phyloP scores from a whole-genome alignment of 2,113 vertebrate genomes.

The Charadrius vociferus region DNA sequence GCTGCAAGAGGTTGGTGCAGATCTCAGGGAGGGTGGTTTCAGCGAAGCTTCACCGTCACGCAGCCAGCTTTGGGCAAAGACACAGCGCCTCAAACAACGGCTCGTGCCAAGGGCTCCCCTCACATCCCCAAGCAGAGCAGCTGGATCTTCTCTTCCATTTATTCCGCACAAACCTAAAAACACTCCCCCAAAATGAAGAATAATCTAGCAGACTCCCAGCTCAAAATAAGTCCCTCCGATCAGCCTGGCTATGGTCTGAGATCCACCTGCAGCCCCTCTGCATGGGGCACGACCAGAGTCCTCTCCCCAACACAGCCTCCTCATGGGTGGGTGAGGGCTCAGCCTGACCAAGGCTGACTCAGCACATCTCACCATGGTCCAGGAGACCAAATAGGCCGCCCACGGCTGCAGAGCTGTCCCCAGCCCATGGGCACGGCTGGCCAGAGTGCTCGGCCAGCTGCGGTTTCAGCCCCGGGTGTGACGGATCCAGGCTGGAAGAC shows the following conservation, averaged over 20 bases:
- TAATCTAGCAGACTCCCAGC: background rate
- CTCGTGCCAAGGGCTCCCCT: background rate
- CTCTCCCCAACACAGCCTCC: background rate
- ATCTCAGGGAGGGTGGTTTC: background rate
- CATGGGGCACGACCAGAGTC: accelerated
- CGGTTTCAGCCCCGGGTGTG: accelerated
- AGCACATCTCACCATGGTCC: background rate
- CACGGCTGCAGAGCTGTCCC: background rate
- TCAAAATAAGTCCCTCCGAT: background rate
- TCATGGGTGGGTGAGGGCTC: background rate
- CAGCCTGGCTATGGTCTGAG: background rate
- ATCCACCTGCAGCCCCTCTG: background rate
- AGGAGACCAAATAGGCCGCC: background rate
- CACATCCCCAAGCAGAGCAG: background rate
- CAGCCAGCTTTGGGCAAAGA: background rate
- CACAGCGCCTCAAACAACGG: accelerated
- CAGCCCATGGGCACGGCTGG: background rate
- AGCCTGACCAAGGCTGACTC: background rate
- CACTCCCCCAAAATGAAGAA: background rate
- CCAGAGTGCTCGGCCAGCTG: background rate
- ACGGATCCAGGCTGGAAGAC: background rate
- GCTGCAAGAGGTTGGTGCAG: background rate
- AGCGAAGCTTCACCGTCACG: background rate
- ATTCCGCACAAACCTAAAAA: background rate
- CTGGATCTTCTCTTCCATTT: background rate